Evolutionary conservation across 2,797 vertebrate species (phyloP), one percentile per base, ranked within the genome.

Genomic region (Otolemur crassicaudatus): DNA sequence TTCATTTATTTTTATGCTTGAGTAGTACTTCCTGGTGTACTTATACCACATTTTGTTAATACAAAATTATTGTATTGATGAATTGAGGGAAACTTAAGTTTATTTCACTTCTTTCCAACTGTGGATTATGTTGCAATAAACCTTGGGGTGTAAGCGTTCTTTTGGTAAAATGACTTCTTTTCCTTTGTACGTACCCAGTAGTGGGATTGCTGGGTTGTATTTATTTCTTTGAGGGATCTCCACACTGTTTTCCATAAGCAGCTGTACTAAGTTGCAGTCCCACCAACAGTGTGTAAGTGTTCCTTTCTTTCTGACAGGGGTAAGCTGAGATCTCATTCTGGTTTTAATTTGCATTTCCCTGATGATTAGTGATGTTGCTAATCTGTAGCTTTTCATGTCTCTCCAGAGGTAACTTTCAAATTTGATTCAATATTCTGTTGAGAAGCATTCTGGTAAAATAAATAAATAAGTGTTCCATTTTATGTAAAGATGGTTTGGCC

Each of bases 371-470:
- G 65, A 69, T 10, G 65, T 34, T 69, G 65, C n/a, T 80, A n/a
- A 79, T 25, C 29, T 92, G n/a, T 60, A 72, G 81, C 16, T 87
- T 70, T 76, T 80, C 31, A 58, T 19, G 67, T 65, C 37, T 63
- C 67, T 93, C 65, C 29, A 6, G 20, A 94, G 88, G 25, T 53
- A 96, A 29, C 12, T 87, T 96, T 49, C 69, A 53, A 29, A 75
- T 85, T 56, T 70, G 56, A 91, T 90, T 96, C 94, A 90, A 20
- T 60, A 60, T 76, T 93, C 67, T 94, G 34, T 82, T 94, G 72
- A 90, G 91, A 95, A 87, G 2, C 27, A 67, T n/a, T 87, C n/a
- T 72, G 46, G 77, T 27, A 16, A 94, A 49, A 49, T 7, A 43
- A 43, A 43, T 43, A 49, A 53, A 92, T 16, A 53, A 92, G 43